phyloP scores from a whole-genome alignment of 2,888 invertebrate genomes.

The Oscheius onirici region DNA sequence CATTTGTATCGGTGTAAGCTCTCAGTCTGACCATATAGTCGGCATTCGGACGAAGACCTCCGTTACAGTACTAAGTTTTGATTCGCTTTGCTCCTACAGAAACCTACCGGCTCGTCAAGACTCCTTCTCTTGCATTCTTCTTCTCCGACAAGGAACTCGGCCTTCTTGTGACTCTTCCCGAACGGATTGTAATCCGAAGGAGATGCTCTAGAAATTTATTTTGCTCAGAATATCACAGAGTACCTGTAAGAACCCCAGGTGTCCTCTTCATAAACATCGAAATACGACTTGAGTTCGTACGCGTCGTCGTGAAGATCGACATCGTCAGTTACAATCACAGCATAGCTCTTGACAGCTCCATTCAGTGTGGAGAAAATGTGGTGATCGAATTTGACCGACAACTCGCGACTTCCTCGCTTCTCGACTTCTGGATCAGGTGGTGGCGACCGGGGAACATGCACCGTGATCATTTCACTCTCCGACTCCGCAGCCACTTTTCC shows the following conservation, averaged over 20 bases:
- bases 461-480: conserved; percentile 68
- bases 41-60: conserved; percentile 61
- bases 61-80: conserved; percentile 65
- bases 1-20: conserved; percentile 64
- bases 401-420: conserved; percentile 65
- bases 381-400: conserved; percentile 63
- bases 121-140: conserved; percentile 65
- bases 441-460: conserved; percentile 55
- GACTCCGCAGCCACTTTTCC: conserved; percentile 64
- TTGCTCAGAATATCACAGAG: not conserved
- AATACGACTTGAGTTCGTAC: conserved; percentile 67
- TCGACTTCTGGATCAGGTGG: conserved; percentile 52
- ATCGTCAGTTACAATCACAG: conserved; percentile 68
- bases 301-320: conserved; percentile 62
- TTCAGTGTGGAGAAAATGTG: conserved; percentile 63
- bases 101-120: conserved; percentile 63
- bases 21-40: conserved; percentile 67
- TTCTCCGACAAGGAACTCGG: conserved; percentile 65
- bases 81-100: not conserved
- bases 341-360: conserved; percentile 66
- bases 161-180: conserved; percentile 42
- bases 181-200: conserved; percentile 66
- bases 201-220: conserved; percentile 50
- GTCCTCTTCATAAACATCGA: conserved; percentile 67
- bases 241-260: conserved; percentile 49